A percentile compares a stretch with the other conserved stretches of the same genome.
These are phyloP conservation scores for Litoditis marina DNA, from an alignment of 2,888 invertebrate genomes.

Conservation along the genomic window DNA sequence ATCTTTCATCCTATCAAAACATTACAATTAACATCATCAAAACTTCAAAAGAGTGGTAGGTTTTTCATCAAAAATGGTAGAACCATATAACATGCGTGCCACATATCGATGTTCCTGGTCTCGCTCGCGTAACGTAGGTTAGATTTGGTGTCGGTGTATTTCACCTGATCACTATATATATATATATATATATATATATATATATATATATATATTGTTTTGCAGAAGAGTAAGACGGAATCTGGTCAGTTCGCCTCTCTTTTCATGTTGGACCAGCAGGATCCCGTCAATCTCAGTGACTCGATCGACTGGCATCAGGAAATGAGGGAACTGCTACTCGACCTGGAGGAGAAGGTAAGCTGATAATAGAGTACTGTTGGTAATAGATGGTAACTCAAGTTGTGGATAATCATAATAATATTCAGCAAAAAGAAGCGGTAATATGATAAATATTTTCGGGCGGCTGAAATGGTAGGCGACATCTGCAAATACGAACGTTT, in stretches of 20 bases:
- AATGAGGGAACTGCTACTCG: slow-evolving; percentile 37
- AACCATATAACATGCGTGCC: no score
- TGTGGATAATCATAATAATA: no score
- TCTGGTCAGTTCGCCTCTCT: slow-evolving; percentile 18
- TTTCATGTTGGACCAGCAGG: slow-evolving; percentile 23
- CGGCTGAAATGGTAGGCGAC: no score
- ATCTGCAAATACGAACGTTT: no score
- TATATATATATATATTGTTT: no score
- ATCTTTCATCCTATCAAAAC: no score
- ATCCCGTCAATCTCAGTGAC: slow-evolving; percentile 28
- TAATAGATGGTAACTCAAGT: background rate
- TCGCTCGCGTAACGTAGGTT: no score
- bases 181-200: no score
- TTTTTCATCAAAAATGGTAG: background rate
- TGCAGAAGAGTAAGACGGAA: slow-evolving; percentile 17
- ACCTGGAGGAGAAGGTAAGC: slow-evolving; percentile 48
- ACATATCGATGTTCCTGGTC: no score
- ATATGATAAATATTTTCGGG: no score
- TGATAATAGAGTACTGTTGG: background rate
- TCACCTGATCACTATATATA: background rate
- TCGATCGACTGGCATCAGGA: slow-evolving; percentile 38
- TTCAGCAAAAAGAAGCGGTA: no score
- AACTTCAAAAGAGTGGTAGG: background rate
- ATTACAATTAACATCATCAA: background rate
- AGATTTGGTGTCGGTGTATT: background rate